A percentile compares a stretch with the other conserved stretches of the same genome.
phyloP scores from a whole-genome alignment of 2,113 vertebrate species.

The Pelecanoides urinatrix region DNA sequence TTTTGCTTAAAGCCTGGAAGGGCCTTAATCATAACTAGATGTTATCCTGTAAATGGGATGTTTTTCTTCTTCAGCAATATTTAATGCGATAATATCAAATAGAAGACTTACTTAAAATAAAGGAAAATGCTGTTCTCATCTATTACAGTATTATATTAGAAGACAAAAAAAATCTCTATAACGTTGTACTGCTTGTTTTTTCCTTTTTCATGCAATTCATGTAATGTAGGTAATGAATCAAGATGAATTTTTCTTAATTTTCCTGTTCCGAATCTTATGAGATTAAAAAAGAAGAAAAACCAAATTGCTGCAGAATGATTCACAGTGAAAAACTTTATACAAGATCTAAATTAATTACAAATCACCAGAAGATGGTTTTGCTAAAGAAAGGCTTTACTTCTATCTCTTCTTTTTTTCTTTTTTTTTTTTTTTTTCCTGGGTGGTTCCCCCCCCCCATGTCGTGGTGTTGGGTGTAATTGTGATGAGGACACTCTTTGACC shows the following conservation, averaged over 20 bases:
- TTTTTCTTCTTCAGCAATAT: background rate
- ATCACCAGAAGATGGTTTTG: background rate
- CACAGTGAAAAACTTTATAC: background rate
- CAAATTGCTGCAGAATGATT: background rate
- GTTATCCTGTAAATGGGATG: conserved; percentile 22
- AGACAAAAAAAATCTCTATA: background rate
- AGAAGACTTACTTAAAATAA: background rate
- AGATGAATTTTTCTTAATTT: background rate
- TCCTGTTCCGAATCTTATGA: background rate
- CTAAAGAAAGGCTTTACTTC: background rate
- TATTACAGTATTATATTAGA: background rate
- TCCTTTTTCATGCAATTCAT: background rate
- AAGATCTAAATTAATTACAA: background rate
- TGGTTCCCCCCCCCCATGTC: no score
- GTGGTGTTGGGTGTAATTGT: background rate
- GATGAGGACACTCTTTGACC: background rate
- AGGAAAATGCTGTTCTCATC: background rate
- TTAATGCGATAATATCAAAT: conserved; percentile 8
- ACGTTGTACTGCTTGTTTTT: background rate
- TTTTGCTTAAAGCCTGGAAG: conserved; percentile 1
- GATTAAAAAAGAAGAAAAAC: background rate
- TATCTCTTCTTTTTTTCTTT: rapidly evolving
- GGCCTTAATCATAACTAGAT: background rate
- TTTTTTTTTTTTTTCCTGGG: no score
- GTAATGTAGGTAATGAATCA: background rate